Evolutionary conservation across 2,113 vertebrate genomes (phyloP), one percentile per base, ranked within the genome.

Genomic region (Thunnus thynnus): DNA sequence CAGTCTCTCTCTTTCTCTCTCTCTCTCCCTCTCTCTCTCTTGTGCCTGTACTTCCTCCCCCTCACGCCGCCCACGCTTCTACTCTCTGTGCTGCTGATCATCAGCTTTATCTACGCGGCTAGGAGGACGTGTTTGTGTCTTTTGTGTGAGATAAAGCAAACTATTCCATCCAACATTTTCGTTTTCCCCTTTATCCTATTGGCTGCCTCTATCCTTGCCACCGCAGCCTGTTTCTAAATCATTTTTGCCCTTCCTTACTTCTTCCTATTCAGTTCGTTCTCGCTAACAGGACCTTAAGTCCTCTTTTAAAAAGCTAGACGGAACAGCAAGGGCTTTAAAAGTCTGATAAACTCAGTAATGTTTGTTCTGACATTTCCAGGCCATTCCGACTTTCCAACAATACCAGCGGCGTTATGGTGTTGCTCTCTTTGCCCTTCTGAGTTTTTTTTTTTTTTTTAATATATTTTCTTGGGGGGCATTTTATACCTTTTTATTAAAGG

Each of bases 41-140:
- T 72, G 44, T 73, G 57, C 60, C 18, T 69, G 13, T 47, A 57
- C 79, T 86, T 78, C 82, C 78, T 86, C 86, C 82, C 73, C 77
- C 89, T 86, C 87, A 88, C 76, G n/a, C 85, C 89, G n/a, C 85
- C 89, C 79, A 92, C 88, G 56, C 85, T 62, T 68, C 75, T 48
- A 67, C 81, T 83, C 74, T 78, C 55, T n/a, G 30, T 70, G 2
- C 70, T 50, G 56, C 82, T 76, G 80, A 86, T 86, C 67, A 41
- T 68, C 76, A 52, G 68, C 67, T 20, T 77, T 48, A 55, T 85
- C 64, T 55, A 20, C 51, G 61, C 20, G 58, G 50, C 61, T 69
- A 14, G 22, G 50, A 67, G 27, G 65, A 78, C 25, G 25, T 50
- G 44, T 41, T 41, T 63, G 72, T 73, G 20, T 66, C 41, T 86